These are phyloP conservation scores for Silvanus unidentatus DNA, from an alignment of 2,888 invertebrate genomes.

Conservation along the genomic window DNA sequence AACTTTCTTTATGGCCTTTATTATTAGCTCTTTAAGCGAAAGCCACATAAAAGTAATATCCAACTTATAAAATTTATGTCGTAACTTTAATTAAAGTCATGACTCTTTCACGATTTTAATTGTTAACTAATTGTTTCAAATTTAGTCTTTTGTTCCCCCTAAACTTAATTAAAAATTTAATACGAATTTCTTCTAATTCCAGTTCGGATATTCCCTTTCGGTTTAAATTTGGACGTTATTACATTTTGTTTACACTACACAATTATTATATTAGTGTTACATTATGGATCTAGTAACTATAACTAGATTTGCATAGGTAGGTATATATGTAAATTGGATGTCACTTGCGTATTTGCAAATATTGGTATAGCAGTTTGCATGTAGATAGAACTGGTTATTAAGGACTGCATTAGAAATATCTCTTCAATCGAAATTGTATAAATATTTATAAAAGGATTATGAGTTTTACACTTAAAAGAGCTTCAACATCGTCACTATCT, in stretches of 20 bases:
- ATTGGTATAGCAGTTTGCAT: slow-evolving; percentile 10
- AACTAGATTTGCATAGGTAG: not conserved
- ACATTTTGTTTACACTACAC: no score
- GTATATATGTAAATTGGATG: not conserved
- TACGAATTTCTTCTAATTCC: no score
- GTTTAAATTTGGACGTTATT: no score
- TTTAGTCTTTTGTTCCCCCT: no score
- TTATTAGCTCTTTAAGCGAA: no score
- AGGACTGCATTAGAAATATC: slow-evolving; percentile 9
- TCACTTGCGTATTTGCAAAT: slow-evolving; percentile 1
- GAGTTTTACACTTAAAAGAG: slow-evolving; percentile 6
- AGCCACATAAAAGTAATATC: no score
- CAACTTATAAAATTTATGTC: no score
- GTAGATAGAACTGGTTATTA: slow-evolving; percentile 8
- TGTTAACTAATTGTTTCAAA: not conserved
- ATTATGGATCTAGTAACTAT: no score
- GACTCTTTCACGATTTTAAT: slow-evolving; percentile 1
- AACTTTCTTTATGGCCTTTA: no score
- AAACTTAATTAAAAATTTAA: no score
- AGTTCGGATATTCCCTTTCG: no score
- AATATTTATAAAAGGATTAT: slow-evolving; percentile 13
- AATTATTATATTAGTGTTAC: no score
- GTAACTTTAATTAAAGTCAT: not conserved
- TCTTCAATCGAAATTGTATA: slow-evolving; percentile 11
- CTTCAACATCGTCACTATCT: not conserved